Evolutionary conservation across 2,888 invertebrate genomes (phyloP), one percentile per base, ranked within the genome.

Genomic region (Scaptomyza parva): DNA sequence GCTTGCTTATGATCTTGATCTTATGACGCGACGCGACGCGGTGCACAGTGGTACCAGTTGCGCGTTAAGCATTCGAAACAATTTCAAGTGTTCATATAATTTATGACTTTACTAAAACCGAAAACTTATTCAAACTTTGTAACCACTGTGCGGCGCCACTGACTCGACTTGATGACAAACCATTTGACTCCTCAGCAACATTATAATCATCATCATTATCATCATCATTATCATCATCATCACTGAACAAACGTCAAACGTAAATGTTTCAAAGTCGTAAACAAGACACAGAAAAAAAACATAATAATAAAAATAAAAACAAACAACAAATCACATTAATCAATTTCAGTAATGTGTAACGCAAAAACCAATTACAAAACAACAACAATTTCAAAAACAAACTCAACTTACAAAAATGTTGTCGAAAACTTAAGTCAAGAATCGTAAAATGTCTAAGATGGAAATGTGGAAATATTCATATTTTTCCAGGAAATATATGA

Each of bases 141-240:
- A 20, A 18, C n/a, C 45, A 47, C n/a, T 30, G 30, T 30, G n/a
- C 18, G 30, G 30, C 18, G 47, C 24, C 28, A 44, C 35, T 24
- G 24, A 24, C 17, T 37, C 18, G 18, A 17, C 30, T n/a, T n/a
- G 67, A 73, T 73, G 73, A 73, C 77, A 77, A 77, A 73, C 78
- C 72, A 22, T 7, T 40, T 28, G 24, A 14, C 8, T 44, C 20
- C 30, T 39, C 53, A 43, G 22, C 54, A 9, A 7, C 14, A 14
- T 7, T 18, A 18, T 1, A 7, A 18, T 18, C 11, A 17, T 45
- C 28, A 26, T 24, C 5, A 5, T 2, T 2, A 28, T 9, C 9
- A 28, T 7, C 11, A 28, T 12, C 28, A 18, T 8, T 18, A n/a
- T 24, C 26, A 51, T 30, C 18, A 53, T 30, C 45, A 55, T 70